Base-by-base conservation (phyloP, 2,888 invertebrate species). In the Halictus quadricinctus region DNA sequence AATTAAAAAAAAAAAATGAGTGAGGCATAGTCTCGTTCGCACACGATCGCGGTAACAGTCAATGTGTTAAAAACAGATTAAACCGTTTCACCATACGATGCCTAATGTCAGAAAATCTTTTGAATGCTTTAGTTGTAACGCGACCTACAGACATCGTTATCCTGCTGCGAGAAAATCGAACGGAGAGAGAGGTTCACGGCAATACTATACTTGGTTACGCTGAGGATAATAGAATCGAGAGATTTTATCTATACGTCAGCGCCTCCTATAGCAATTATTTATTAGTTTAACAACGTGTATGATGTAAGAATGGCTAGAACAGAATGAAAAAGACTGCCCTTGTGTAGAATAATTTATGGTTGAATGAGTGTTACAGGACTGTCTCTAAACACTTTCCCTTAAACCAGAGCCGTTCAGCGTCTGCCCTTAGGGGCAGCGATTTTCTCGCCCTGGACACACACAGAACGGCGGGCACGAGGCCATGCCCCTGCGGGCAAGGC, bases 321-420 rank as follows among this genome's bases (percentile, higher is more conserved):
- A 69, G 48, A 80, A 83, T 64, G 79, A 85, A 82, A 75, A 85
- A 85, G 85, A 85, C 84, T 85, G 85, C 77, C 85, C 58, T 66
- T 48, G 85, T 18, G 80, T 85, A 78, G 80, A 85, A 75, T 84
- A 80, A 84, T 80, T 83, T 84, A 83, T 74, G 74, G 75, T 12
- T 72, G 75, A 83, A 50, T 48, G 73, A 83, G 69, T 74, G 74
- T 46, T 12, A 36, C 78, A 54, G 83, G 75, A 54, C 83, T 72
- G 83, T 83, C 79, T 79, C 79, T 76, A 72, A 83, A 58, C 54
- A 64, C 72, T 18, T 41, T 70, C 46, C 64, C 60, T 64, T 4
- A 7, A 41, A 18, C 15, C 29, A 64, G 36, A 36, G 36, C 36
- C 5, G 36, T 36, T 36, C 36, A 36, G 36, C 36, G 36, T 36